A percentile compares a stretch with the other conserved stretches of the same genome.
phyloP scores from a whole-genome alignment of 2,113 vertebrate species.

The Eurystomus gularis region DNA sequence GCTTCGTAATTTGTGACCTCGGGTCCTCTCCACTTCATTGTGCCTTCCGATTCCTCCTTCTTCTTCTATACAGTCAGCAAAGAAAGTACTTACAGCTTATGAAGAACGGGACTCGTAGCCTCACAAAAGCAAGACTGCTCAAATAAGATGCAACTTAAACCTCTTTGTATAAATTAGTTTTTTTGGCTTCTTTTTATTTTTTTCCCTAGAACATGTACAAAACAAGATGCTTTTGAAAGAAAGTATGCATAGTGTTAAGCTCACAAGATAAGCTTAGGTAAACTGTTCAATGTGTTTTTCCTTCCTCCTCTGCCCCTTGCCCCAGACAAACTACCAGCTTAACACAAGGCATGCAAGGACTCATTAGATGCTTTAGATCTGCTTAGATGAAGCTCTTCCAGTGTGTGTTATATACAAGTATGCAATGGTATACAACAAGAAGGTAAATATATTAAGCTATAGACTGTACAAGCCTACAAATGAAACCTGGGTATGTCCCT shows the following conservation, averaged over 20 bases:
- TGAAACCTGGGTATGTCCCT: neutral
- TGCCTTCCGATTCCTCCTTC: neutral
- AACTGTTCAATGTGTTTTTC: neutral
- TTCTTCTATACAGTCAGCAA: neutral
- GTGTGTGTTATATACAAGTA: neutral
- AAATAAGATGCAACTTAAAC: neutral
- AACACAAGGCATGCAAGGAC: neutral
- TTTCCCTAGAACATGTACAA: neutral
- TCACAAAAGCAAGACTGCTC: neutral
- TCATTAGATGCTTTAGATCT: neutral
- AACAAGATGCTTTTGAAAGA: neutral
- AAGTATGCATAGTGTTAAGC: neutral
- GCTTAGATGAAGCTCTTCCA: neutral
- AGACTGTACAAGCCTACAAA: neutral
- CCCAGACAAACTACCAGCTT: neutral
- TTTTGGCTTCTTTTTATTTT: neutral
- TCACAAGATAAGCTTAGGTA: neutral
- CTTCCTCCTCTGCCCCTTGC: neutral
- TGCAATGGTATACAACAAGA: neutral
- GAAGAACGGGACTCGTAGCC: slow-evolving; percentile 4
- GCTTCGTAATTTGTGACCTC: neutral
- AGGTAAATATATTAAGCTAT: neutral
- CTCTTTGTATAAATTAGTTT: neutral
- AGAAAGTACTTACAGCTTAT: neutral
- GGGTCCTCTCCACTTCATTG: neutral